Conservation (phyloP, 2,113 vertebrate genomes). For the Hippocampus barbouri region DNA sequence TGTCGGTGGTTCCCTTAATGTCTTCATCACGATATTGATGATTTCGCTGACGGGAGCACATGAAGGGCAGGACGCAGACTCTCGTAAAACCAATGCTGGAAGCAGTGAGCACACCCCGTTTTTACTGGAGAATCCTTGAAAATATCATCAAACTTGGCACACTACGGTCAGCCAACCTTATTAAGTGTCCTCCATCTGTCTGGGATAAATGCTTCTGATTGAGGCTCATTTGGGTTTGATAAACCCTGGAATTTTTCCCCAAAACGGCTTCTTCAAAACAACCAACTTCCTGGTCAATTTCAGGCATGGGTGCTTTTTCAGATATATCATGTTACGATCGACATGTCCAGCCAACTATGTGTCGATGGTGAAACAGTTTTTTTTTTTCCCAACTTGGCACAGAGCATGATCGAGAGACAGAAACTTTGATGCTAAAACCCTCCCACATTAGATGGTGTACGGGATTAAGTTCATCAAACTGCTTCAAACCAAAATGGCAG, state of each 20-base stretch:
- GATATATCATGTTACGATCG: neutral
- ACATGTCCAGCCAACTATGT: neutral
- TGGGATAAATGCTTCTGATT: neutral
- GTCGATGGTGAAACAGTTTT: neutral
- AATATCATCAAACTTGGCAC: neutral
- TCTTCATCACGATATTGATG: conserved; percentile 33
- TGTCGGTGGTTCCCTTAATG: conserved; percentile 18
- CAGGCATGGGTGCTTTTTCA: neutral
- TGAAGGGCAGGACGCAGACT: neutral
- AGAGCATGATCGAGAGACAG: no score
- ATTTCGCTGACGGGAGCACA: conserved; percentile 25
- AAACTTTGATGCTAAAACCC: no score
- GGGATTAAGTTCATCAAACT: no score
- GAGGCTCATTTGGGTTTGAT: neutral
- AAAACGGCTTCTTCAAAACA: neutral
- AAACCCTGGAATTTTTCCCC: neutral
- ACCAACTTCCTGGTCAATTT: neutral
- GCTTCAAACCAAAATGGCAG: no score
- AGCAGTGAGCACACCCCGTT: neutral
- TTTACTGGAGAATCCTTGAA: neutral
- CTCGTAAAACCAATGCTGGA: neutral
- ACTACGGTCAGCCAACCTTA: neutral
- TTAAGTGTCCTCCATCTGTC: neutral
- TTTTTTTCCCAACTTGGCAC: no score
- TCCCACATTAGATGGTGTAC: no score